Evolutionary conservation across 2,888 invertebrate genomes (phyloP).

Genomic region (Melitaea athalia): DNA sequence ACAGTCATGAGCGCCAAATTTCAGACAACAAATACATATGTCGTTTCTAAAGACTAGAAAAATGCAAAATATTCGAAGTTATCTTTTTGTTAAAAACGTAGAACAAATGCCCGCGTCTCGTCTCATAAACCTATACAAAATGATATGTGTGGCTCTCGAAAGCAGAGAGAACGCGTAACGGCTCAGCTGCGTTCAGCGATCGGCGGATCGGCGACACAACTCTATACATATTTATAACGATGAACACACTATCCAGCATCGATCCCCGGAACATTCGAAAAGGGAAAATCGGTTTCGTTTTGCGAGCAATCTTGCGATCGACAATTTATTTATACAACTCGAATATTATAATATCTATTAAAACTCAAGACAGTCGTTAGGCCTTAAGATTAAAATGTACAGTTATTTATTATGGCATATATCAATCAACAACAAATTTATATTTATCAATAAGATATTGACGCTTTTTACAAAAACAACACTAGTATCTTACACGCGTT

Average conservation of each 20-base stretch:
- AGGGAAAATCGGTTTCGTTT: slow-evolving; percentile 43
- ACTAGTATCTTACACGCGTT: slow-evolving; percentile 62
- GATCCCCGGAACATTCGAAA: slow-evolving; percentile 50
- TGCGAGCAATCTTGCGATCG: slow-evolving; percentile 23
- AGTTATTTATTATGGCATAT: slow-evolving; percentile 81
- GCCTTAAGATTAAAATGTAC: slow-evolving; percentile 79
- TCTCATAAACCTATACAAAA: slow-evolving; percentile 49
- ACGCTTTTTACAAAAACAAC: slow-evolving; percentile 72
- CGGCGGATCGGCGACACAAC: slow-evolving; percentile 49
- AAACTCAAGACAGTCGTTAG: slow-evolving; percentile 79
- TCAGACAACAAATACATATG: slow-evolving; percentile 57
- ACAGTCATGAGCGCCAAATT: slow-evolving; percentile 44
- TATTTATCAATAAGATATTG: slow-evolving; percentile 68
- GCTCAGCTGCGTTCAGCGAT: slow-evolving; percentile 46
- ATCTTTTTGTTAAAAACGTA: slow-evolving; percentile 50
- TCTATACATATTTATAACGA: slow-evolving; percentile 44
- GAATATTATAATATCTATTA: slow-evolving; percentile 65
- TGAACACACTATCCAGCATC: slow-evolving; percentile 63
- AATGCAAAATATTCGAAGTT: slow-evolving; percentile 76
- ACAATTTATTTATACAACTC: slow-evolving; percentile 45
- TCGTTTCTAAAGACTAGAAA: slow-evolving; percentile 76
- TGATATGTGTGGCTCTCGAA: slow-evolving; percentile 70
- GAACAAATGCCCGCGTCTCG: slow-evolving; percentile 54
- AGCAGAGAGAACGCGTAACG: slow-evolving; percentile 47
- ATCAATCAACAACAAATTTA: slow-evolving; percentile 75